These are phyloP conservation scores for Sebastes oblongus DNA, from an alignment of 2,797 vertebrate species.

Conservation along the genomic window DNA sequence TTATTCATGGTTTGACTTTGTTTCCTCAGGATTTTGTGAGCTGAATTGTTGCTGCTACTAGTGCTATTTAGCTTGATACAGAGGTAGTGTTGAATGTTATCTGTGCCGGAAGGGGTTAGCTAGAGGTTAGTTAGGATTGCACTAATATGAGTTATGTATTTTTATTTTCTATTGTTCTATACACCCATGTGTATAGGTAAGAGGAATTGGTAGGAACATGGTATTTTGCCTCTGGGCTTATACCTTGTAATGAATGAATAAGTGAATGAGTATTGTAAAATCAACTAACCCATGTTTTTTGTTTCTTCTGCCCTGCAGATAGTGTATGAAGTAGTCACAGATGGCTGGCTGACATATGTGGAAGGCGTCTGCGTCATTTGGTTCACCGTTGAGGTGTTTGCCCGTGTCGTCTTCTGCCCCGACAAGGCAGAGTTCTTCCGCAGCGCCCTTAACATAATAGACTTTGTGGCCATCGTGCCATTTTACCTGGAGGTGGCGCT, in stretches of 20 bases:
- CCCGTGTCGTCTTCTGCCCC: constrained; percentile 96
- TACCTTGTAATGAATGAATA: not conserved
- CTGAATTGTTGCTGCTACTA: not conserved
- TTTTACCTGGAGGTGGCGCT: constrained; percentile 99
- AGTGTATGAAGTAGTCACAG: constrained; percentile 91
- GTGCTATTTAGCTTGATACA: not conserved
- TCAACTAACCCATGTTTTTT: not conserved
- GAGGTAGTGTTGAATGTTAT: not conserved
- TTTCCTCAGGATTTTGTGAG: not conserved
- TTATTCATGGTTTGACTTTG: not conserved
- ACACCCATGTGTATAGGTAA: not conserved
- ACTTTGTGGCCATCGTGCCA: constrained; percentile 99
- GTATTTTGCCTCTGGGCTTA: not conserved
- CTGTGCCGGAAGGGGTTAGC: not conserved
- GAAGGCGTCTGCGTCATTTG: constrained; percentile 98
- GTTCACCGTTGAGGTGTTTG: constrained; percentile 99
- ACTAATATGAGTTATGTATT: not conserved
- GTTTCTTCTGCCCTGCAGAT: constrained; percentile 56
- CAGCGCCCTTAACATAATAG: constrained; percentile 97
- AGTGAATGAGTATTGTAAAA: not conserved
- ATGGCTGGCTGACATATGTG: constrained; percentile 96
- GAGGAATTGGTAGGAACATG: not conserved
- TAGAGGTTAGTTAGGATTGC: not conserved
- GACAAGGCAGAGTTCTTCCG: constrained; percentile 98
- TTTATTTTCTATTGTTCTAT: not conserved